Evolutionary conservation across 2,888 invertebrate genomes (phyloP).

Genomic region (Epinotia demarniana): DNA sequence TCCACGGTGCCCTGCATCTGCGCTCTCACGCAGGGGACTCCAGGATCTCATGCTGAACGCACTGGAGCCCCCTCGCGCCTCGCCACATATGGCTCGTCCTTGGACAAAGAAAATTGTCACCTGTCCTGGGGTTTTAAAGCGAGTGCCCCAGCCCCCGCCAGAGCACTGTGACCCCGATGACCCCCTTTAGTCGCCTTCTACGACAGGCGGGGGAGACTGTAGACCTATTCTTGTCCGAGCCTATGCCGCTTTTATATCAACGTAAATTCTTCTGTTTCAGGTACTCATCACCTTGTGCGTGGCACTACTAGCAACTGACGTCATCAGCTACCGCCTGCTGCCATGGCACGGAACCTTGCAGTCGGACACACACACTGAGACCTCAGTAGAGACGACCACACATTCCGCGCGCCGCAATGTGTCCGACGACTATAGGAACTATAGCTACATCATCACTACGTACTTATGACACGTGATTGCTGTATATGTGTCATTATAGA

Average conservation of each 20-base stretch:
- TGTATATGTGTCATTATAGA: not conserved
- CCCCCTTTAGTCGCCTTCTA: too few species aligned
- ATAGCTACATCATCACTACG: constrained; percentile 76
- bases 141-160: too few species aligned
- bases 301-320: constrained; percentile 47
- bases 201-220: too few species aligned
- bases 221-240: too few species aligned
- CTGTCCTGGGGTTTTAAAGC: too few species aligned
- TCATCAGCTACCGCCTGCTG: constrained; percentile 51
- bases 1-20: too few species aligned
- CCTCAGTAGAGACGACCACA: not conserved
- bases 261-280: constrained; percentile 54
- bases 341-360: constrained; percentile 20
- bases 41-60: too few species aligned
- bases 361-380: not conserved
- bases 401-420: constrained; percentile 47
- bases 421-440: constrained; percentile 76
- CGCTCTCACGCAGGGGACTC: too few species aligned
- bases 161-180: too few species aligned
- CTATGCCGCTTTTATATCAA: not conserved
- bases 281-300: constrained; percentile 52
- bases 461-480: constrained; percentile 61
- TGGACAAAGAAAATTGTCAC: too few species aligned
- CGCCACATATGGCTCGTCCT: too few species aligned
- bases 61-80: too few species aligned